Percentiles rank a stretch among this genome's conserved stretches.
Conservation (phyloP, 2,888 invertebrate species). For the Polymixis lichenea region DNA sequence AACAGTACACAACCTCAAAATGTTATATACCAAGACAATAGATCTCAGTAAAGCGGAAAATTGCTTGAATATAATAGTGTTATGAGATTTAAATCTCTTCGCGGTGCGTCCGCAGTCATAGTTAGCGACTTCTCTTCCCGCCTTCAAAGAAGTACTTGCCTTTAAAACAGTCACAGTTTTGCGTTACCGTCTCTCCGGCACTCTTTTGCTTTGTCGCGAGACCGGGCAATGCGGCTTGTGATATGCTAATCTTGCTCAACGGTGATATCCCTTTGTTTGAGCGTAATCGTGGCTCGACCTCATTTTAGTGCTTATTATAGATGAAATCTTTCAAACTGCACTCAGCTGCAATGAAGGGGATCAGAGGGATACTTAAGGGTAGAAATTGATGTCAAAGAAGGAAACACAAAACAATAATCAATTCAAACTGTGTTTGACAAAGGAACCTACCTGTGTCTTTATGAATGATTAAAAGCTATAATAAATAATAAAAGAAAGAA, state of each 20-base stretch:
- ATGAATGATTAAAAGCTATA: not conserved
- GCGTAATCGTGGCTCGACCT: not conserved
- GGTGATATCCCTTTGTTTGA: constrained; percentile 5
- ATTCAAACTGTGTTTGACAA: not conserved
- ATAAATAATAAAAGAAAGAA: not conserved
- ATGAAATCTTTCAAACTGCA: not conserved
- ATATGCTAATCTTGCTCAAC: constrained; percentile 57
- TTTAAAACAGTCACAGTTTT: constrained; percentile 40
- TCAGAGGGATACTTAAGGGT: not conserved
- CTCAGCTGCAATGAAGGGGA: not conserved
- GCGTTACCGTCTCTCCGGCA: constrained; percentile 32
- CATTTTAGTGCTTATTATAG: not conserved
- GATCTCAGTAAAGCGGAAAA: not conserved
- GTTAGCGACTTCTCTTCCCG: not conserved
- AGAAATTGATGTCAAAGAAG: not conserved
- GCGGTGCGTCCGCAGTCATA: not conserved
- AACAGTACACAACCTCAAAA: not conserved
- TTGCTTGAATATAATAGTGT: constrained; percentile 13
- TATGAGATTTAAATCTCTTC: constrained; percentile 21
- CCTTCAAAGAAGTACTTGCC: constrained; percentile 12
- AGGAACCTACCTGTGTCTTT: not conserved
- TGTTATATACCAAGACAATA: not conserved
- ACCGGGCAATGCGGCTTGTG: constrained; percentile 47
- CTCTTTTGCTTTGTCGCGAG: constrained; percentile 39
- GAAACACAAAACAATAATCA: not conserved